phyloP scores from a whole-genome alignment of 2,113 vertebrate species.

The Protobothrops flavoviridis region DNA sequence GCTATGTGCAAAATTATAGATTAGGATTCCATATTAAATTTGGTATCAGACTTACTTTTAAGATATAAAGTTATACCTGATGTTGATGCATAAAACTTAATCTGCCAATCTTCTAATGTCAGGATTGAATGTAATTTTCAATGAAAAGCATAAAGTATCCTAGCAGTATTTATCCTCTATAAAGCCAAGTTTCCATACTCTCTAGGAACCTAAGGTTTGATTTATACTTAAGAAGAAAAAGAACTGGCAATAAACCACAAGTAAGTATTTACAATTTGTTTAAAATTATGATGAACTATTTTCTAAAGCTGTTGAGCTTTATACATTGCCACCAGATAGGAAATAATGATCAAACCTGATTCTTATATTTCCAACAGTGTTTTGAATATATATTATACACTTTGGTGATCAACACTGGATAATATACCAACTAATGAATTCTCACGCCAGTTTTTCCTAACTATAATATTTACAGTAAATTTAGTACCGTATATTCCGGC shows the following conservation, averaged over 20 bases:
- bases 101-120: no score
- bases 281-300: neutral
- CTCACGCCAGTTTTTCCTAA: neutral
- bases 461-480: neutral
- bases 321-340: neutral
- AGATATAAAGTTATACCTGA: no score
- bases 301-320: neutral
- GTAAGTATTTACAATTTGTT: neutral
- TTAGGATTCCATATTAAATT: neutral
- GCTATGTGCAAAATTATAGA: neutral
- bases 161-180: neutral
- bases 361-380: neutral
- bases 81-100: no score
- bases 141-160: no score
- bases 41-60: neutral
- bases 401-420: neutral
- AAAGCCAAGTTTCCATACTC: neutral
- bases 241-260: neutral
- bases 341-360: neutral
- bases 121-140: no score
- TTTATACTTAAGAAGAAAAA: neutral
- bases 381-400: neutral
- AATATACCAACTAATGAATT: neutral
- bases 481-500: no score
- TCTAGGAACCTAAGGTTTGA: neutral